Evolutionary conservation across 2,113 vertebrate species (phyloP).

Genomic region (Puma concolor): DNA sequence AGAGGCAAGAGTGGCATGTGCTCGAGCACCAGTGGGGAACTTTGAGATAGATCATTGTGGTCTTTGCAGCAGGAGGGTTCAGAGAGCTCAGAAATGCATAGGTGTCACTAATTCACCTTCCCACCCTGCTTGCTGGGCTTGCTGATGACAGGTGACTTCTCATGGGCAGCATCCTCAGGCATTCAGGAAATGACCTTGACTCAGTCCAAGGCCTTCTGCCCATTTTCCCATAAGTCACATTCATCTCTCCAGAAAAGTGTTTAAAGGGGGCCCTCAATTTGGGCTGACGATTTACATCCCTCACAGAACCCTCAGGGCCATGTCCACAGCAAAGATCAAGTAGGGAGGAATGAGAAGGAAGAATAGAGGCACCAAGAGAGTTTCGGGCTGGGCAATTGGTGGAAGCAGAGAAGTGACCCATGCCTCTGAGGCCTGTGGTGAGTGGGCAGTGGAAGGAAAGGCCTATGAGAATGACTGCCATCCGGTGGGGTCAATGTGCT

Average conservation of each 20-base stretch:
- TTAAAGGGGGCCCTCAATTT: not conserved
- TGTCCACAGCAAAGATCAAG: not conserved
- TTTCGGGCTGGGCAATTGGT: too few species aligned
- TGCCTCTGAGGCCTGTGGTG: not conserved
- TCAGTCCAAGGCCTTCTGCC: not conserved
- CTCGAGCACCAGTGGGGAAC: not conserved
- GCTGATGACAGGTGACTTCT: not conserved
- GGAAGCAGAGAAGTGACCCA: not conserved
- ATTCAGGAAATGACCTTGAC: rapidly evolving
- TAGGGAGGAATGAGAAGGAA: not conserved
- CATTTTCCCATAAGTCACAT: not conserved
- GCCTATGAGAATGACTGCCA: not conserved
- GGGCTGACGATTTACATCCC: not conserved
- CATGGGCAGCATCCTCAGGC: not conserved
- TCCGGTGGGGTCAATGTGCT: rapidly evolving
- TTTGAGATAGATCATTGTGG: not conserved
- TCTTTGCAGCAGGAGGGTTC: not conserved
- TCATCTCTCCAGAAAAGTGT: not conserved
- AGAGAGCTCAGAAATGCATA: not conserved
- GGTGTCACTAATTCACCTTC: not conserved
- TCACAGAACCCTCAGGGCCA: not conserved
- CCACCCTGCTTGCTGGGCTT: not conserved
- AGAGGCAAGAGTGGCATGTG: too few species aligned
- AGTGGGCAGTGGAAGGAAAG: not conserved
- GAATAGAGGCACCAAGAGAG: not conserved